These are phyloP conservation scores for Acrobasis consociella DNA, from an alignment of 2,888 invertebrate genomes.

Conservation along the genomic window DNA sequence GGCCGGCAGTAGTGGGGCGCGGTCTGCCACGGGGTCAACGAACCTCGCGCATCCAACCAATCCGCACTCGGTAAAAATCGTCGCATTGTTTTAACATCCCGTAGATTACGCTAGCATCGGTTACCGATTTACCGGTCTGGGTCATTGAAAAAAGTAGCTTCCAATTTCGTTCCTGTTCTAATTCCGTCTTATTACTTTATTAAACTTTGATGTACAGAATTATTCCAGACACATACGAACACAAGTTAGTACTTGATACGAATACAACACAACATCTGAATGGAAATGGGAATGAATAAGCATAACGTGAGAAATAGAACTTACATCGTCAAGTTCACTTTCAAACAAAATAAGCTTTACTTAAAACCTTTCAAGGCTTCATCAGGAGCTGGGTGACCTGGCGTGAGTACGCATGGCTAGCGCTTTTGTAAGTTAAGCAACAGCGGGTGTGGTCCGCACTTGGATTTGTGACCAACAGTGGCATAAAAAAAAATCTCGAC, in stretches of 20 bases:
- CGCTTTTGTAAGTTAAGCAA: too few relatives aligned
- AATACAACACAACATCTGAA: conserved; percentile 15
- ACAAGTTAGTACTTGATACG: not conserved
- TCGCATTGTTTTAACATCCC: conserved; percentile 75
- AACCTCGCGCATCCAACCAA: conserved; percentile 76
- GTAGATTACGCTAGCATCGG: conserved; percentile 41
- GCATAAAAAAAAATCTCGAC: too few relatives aligned
- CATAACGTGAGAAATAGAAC: not conserved
- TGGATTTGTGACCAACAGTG: too few relatives aligned
- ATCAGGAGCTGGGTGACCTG: too few relatives aligned
- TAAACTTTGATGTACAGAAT: not conserved
- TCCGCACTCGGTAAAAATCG: conserved; percentile 74
- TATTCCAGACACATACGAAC: not conserved
- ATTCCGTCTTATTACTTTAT: not conserved
- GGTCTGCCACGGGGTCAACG: conserved; percentile 60
- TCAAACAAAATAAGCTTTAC: not conserved
- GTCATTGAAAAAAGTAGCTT: conserved; percentile 42
- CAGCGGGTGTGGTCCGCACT: too few relatives aligned
- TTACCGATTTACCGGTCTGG: conserved; percentile 37
- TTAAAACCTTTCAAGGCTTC: not conserved
- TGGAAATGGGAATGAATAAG: conserved; percentile 8
- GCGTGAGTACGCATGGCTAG: too few relatives aligned
- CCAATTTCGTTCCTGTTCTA: not conserved
- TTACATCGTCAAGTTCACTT: conserved; percentile 5
- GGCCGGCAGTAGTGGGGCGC: conserved; percentile 47